phyloP scores from a whole-genome alignment of 2,797 vertebrate genomes.

The Myotis findleyi region DNA sequence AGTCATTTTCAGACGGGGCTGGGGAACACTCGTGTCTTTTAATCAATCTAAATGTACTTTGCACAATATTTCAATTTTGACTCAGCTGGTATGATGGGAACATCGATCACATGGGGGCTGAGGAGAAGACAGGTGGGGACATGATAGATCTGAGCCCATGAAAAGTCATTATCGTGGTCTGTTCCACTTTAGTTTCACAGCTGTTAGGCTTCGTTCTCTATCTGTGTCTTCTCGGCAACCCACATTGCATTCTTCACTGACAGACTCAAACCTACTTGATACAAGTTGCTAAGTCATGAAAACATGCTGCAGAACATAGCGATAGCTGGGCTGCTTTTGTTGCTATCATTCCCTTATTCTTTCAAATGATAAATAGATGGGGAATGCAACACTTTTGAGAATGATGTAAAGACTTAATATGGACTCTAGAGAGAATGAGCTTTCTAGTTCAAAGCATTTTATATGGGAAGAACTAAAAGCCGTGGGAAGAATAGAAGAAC shows the following conservation, averaged over 20 bases:
- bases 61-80: conserved; percentile 56
- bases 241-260: not conserved
- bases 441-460: conserved; percentile 3
- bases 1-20: not conserved
- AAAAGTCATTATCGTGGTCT: conserved; percentile 36
- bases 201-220: not conserved
- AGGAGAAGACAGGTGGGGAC: not conserved
- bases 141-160: not conserved
- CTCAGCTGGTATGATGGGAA: not conserved
- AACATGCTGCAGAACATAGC: not conserved
- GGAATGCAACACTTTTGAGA: not conserved
- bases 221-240: conserved; percentile 13
- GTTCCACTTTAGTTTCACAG: not conserved
- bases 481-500: not conserved
- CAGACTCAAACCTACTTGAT: not conserved
- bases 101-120: not conserved
- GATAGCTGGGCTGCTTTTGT: conserved; percentile 32
- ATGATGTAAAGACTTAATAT: not conserved
- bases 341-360: not conserved
- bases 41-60: conserved; percentile 8
- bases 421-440: not conserved
- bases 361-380: conserved; percentile 29
- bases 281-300: conserved; percentile 36
- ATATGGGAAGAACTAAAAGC: not conserved
- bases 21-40: not conserved